Evolutionary conservation across 2,797 vertebrate species (phyloP).

Genomic region (Falco naumanni): DNA sequence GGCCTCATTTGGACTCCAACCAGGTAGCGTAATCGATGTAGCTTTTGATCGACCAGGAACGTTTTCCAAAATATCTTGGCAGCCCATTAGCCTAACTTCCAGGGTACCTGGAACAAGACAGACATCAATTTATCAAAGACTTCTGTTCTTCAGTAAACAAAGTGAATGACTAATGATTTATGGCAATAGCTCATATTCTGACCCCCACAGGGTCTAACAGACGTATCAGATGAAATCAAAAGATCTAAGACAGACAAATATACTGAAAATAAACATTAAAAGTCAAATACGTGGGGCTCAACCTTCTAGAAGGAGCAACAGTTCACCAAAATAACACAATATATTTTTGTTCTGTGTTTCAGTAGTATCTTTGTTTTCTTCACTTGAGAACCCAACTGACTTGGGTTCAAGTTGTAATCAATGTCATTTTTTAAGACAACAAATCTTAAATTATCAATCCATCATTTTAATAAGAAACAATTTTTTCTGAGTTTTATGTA

Average conservation of each 20-base stretch:
- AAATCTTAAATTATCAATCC: background rate
- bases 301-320: background rate
- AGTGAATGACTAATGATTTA: background rate
- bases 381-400: background rate
- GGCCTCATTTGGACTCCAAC: slow-evolving; percentile 88
- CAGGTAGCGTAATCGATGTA: slow-evolving; percentile 80
- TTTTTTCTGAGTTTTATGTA: background rate
- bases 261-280: slow-evolving; percentile 22
- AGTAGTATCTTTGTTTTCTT: background rate
- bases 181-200: slow-evolving; percentile 20
- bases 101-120: slow-evolving; percentile 81
- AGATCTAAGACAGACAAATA: background rate
- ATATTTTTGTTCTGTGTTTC: background rate
- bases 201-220: background rate
- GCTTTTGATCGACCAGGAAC: slow-evolving; percentile 88
- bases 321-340: background rate
- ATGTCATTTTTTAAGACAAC: background rate
- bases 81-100: slow-evolving; percentile 90
- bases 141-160: background rate
- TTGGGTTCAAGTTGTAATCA: background rate
- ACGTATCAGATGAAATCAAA: background rate
- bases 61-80: slow-evolving; percentile 89
- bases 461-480: background rate
- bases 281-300: background rate
- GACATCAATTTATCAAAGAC: background rate